These are phyloP conservation scores for Urocolius indicus DNA, from an alignment of 2,113 vertebrate species.

Conservation along the genomic window DNA sequence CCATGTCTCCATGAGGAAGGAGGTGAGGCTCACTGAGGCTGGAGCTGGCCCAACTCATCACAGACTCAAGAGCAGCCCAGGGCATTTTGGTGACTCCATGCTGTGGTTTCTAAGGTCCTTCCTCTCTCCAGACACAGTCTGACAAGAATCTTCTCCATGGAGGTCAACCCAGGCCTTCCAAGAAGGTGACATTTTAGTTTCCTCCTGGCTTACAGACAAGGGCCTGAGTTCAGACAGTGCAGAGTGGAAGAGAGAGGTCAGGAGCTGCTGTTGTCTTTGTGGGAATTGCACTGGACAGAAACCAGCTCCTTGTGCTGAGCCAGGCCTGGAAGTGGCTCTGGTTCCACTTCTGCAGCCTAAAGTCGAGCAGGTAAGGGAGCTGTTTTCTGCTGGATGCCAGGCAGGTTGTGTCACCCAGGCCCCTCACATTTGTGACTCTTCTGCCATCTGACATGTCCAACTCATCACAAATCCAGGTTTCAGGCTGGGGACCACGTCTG, in stretches of 20 bases:
- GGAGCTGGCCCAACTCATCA: not conserved
- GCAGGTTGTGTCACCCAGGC: not conserved
- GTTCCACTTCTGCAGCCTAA: not conserved
- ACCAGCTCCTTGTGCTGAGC: not conserved
- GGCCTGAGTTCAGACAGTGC: not conserved
- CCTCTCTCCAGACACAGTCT: not conserved
- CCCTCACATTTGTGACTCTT: not conserved
- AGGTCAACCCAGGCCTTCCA: not conserved
- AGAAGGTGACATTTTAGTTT: not conserved
- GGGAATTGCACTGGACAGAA: not conserved
- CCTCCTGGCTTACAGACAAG: not conserved
- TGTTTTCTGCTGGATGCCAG: not conserved
- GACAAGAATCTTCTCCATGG: not conserved
- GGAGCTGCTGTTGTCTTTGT: not conserved
- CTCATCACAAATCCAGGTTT: not conserved
- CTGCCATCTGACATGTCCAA: rapidly evolving
- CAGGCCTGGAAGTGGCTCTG: not conserved
- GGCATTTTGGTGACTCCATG: not conserved
- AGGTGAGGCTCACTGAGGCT: not conserved
- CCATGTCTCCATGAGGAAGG: rapidly evolving
- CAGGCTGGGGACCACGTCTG: rapidly evolving
- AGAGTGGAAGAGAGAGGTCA: not conserved
- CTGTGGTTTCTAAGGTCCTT: not conserved
- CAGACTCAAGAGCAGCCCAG: not conserved
- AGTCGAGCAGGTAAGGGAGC: rapidly evolving